phyloP scores from a whole-genome alignment of 2,113 vertebrate species.

The Mormyrus lacerda region DNA sequence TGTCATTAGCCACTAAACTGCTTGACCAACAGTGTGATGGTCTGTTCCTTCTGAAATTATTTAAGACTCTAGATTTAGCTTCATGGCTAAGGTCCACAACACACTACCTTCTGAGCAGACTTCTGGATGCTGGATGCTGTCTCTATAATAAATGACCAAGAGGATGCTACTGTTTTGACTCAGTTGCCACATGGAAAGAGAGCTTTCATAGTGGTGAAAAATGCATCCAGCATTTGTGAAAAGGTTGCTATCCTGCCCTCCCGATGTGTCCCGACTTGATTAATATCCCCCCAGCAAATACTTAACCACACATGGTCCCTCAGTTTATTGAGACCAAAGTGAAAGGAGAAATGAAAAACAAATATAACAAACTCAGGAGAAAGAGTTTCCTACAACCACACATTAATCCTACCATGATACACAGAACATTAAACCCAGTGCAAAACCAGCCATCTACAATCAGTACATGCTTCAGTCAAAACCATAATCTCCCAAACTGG shows the following conservation, averaged over 20 bases:
- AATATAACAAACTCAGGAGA: neutral
- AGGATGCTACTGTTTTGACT: neutral
- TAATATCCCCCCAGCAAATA: neutral
- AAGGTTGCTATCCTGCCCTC: neutral
- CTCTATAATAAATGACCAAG: neutral
- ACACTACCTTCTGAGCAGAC: neutral
- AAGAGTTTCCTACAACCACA: neutral
- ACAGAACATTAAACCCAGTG: neutral
- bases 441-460: neutral
- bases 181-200: neutral
- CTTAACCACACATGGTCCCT: neutral
- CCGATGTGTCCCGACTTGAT: neutral
- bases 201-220: neutral
- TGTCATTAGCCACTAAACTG: neutral
- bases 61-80: neutral
- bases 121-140: neutral
- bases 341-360: neutral
- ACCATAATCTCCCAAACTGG: neutral
- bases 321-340: neutral
- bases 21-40: neutral
- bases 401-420: neutral
- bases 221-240: neutral
- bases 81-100: neutral
- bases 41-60: neutral
- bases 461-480: neutral